Base-by-base conservation (phyloP, 1,140 invertebrate genomes). In the Latrodectus geometricus region DNA sequence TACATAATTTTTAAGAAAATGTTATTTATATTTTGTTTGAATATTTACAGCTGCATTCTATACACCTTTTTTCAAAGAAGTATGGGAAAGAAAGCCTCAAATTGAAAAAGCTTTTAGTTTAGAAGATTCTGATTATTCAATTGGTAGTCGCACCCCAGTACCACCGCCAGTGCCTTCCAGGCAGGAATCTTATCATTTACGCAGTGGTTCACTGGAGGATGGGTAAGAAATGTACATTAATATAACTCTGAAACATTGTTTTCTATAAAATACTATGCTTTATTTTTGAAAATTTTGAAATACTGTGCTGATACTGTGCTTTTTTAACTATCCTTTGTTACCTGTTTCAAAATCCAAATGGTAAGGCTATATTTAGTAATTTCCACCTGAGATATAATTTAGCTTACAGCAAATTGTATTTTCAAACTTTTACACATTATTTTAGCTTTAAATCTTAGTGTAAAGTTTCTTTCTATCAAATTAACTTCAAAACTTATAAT, bases 1-100 rank as follows among this genome's bases (percentile, higher is more conserved):
- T 35, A 35, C 35, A 3, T 35, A 1, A 35, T 9, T 4, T 11
- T 15, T 9, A 15, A 65, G n/a, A 65, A 9, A 7, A 0, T 61
- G 14, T 65, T n/a, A 65, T n/a, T 35, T 35, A 35, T 35, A 35
- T 35, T 48, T 48, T 70, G 7, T 49, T 82, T 23, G 88, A 81
- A 88, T 78, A 81, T 85, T 90, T 94, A 5, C 91, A 97, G 96
- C 96, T 90, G 96, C 96, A 66, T 97, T 97, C 91, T 99, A 97
- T 91, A 97, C 96, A 72, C 97, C 96, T 76, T 99, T 99, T 92
- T 97, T 99, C 91, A 97, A 97, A 91, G 96, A 97, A 91, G 96
- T 97, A 17, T 98, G 96, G 96, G 96, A 98, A 89, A 96, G 97
- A 89, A 98, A 98, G 89, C 96, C 96, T 54, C 96, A 98, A 92